These are phyloP conservation scores for Microcebus murinus DNA, from an alignment of 2,113 vertebrate species.

Conservation along the genomic window DNA sequence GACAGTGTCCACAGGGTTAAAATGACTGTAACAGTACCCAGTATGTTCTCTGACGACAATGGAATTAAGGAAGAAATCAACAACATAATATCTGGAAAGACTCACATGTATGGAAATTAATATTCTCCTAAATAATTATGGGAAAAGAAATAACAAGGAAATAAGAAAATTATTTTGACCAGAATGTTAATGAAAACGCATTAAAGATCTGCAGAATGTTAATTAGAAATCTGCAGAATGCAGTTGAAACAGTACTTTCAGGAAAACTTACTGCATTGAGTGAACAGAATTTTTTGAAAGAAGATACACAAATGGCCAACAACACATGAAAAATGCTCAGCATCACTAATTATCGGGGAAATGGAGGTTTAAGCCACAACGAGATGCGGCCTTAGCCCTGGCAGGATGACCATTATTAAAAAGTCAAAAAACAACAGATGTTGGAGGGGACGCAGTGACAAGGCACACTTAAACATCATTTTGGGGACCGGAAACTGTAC, in stretches of 20 bases:
- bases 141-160: neutral
- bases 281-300: neutral
- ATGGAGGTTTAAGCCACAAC: no score
- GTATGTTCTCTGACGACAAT: neutral
- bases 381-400: no score
- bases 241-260: neutral
- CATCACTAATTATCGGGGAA: no score
- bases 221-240: neutral
- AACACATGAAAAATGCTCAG: no score
- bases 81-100: neutral
- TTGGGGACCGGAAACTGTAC: no score
- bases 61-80: neutral
- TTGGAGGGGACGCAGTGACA: no score
- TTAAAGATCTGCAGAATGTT: neutral
- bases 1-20: neutral
- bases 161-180: neutral
- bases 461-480: no score
- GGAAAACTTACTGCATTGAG: neutral
- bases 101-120: neutral
- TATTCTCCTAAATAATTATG: neutral
- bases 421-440: no score
- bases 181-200: neutral
- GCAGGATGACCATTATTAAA: no score
- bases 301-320: no score
- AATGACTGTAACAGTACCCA: neutral